Evolutionary conservation across 2,888 invertebrate species (phyloP).

Genomic region (Phytoseiulus persimilis): DNA sequence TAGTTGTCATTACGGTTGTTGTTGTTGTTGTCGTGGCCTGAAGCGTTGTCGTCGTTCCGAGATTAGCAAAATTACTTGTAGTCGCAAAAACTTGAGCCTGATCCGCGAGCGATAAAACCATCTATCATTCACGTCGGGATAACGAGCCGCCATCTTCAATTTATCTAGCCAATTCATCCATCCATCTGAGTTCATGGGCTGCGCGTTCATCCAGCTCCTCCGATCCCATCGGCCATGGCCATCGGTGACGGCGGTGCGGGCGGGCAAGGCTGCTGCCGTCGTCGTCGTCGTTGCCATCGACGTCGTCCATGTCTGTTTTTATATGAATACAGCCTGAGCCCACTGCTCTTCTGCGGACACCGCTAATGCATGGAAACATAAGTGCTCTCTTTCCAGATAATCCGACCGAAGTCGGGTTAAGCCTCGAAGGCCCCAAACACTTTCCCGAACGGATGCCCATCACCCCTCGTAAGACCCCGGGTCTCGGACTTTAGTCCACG

Average conservation of each 20-base stretch:
- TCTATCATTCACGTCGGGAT: not conserved
- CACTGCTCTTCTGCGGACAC: not conserved
- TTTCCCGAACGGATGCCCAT: not conserved
- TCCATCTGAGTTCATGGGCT: not conserved
- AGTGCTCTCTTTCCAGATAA: constrained; percentile 5
- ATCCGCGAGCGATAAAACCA: not conserved
- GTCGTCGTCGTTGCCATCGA: not conserved
- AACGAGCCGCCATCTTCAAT: not conserved
- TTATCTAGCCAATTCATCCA: not conserved
- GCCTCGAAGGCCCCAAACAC: not conserved
- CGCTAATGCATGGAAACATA: constrained; percentile 5
- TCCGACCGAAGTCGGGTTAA: constrained; percentile 5
- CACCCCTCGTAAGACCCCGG: not conserved
- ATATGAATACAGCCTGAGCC: not conserved
- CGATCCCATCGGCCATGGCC: not conserved
- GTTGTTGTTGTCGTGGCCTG: not conserved
- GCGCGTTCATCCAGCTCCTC: not conserved
- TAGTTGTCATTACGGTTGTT: not conserved
- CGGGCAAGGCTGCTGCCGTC: not conserved
- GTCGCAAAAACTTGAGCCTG: not conserved
- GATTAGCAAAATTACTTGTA: not conserved
- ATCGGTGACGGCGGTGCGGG: not conserved
- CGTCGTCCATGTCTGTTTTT: not conserved
- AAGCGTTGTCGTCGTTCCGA: not conserved
- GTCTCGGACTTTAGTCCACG: not conserved